Evolutionary conservation across 2,113 vertebrate species (phyloP).

Genomic region (Crotophaga sulcirostris): DNA sequence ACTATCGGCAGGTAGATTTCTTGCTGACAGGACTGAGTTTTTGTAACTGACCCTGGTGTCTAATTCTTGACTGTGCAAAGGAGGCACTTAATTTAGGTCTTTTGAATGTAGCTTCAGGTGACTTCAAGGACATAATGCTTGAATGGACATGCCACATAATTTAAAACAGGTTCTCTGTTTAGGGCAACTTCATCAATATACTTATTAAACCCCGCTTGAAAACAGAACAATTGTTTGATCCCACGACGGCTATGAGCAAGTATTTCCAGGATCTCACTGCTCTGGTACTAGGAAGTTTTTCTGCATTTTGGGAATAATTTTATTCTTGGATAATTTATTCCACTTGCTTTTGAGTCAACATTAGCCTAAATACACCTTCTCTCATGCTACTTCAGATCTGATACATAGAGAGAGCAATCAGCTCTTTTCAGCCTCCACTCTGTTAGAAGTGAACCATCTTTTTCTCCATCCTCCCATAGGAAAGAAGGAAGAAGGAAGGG

Average conservation of each 20-base stretch:
- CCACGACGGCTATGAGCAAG: not conserved
- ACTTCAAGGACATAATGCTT: not conserved
- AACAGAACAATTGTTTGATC: not conserved
- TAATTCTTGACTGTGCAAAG: not conserved
- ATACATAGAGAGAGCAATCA: not conserved
- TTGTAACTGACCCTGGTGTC: not conserved
- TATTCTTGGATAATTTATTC: not conserved
- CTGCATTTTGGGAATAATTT: not conserved
- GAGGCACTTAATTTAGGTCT: rapidly evolving
- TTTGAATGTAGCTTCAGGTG: not conserved
- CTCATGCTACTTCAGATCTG: not conserved
- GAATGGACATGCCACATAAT: not conserved
- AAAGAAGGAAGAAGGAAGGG: not conserved
- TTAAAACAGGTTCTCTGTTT: not conserved
- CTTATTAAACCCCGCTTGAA: not conserved
- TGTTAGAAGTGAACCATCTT: not conserved
- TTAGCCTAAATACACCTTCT: not conserved
- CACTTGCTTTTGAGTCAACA: not conserved
- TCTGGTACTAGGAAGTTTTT: not conserved
- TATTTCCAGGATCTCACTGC: not conserved
- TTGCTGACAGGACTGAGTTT: not conserved
- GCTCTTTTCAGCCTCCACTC: not conserved
- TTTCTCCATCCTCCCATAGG: not conserved
- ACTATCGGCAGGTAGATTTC: not conserved
- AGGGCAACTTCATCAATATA: not conserved